Percentiles rank a stretch among this genome's conserved stretches.
Evolutionary conservation across 2,113 vertebrate species (phyloP).

Genomic region (Toxotes jaculatrix): DNA sequence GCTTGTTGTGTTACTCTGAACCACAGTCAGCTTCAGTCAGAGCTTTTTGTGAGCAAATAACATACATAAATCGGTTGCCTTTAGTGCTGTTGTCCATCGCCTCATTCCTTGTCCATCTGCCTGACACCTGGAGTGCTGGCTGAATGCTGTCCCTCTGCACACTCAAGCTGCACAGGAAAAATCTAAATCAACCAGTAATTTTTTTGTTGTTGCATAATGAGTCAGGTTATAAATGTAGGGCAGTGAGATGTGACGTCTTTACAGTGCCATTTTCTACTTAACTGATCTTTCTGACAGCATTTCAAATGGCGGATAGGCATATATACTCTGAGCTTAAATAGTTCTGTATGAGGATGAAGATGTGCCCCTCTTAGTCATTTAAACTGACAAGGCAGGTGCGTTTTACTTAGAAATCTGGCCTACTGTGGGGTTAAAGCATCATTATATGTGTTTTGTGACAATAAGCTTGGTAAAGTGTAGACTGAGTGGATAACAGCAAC

Average conservation of each 20-base stretch:
- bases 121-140: conserved; percentile 14
- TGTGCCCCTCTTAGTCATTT: neutral
- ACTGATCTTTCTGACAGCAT: conserved; percentile 13
- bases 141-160: neutral
- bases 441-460: conserved; percentile 16
- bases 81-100: conserved; percentile 12
- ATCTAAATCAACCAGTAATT: conserved; percentile 8
- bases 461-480: conserved; percentile 30
- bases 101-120: conserved; percentile 32
- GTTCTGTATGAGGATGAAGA: neutral
- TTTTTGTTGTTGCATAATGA: conserved; percentile 25
- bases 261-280: conserved; percentile 1
- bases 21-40: conserved; percentile 2
- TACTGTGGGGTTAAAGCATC: neutral
- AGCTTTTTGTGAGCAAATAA: conserved; percentile 4
- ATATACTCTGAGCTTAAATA: neutral
- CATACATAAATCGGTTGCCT: conserved; percentile 15
- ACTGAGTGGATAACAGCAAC: conserved; percentile 35
- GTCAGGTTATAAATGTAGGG: conserved; percentile 34
- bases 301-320: conserved; percentile 1
- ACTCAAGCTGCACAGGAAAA: conserved; percentile 13
- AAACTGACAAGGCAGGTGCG: conserved; percentile 32
- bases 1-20: neutral
- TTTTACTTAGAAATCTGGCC: neutral
- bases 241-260: conserved; percentile 10